Percentiles rank a stretch among this genome's conserved stretches.
phyloP scores from a whole-genome alignment of 2,797 vertebrate species.

The Benthosema pterotum region DNA sequence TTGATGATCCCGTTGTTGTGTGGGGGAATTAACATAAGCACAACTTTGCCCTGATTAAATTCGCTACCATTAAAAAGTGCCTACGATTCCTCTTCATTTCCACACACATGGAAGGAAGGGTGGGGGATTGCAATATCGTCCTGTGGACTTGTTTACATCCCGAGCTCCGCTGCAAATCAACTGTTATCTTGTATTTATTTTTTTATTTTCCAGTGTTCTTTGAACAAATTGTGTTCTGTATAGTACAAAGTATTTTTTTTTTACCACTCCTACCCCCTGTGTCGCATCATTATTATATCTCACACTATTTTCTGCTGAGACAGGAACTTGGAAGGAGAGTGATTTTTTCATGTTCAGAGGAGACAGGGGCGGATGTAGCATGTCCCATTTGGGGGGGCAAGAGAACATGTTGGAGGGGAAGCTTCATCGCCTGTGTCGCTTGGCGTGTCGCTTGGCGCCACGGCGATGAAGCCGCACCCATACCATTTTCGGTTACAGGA shows the following conservation, averaged over 20 bases:
- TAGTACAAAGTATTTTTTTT: conserved; percentile 32
- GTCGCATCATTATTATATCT: conserved; percentile 69
- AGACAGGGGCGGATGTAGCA: too few species aligned
- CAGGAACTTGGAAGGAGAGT: conserved; percentile 60
- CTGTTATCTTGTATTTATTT: not conserved
- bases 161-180: conserved; percentile 13
- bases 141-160: conserved; percentile 41
- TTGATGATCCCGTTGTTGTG: conserved; percentile 77
- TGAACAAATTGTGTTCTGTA: conserved; percentile 38
- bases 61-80: conserved; percentile 66
- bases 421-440: too few species aligned
- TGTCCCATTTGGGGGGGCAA: too few species aligned
- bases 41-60: conserved; percentile 72
- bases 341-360: conserved; percentile 61
- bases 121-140: conserved; percentile 29
- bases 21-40: conserved; percentile 75
- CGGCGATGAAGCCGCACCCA: too few species aligned
- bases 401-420: too few species aligned
- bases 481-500: too few species aligned
- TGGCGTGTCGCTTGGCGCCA: too few species aligned
- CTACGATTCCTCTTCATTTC: conserved; percentile 34
- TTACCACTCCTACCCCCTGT: conserved; percentile 42
- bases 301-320: conserved; percentile 75
- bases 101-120: conserved; percentile 21
- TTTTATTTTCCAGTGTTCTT: conserved; percentile 42